phyloP scores from a whole-genome alignment of 2,113 vertebrate genomes.

The Apteryx owenii region DNA sequence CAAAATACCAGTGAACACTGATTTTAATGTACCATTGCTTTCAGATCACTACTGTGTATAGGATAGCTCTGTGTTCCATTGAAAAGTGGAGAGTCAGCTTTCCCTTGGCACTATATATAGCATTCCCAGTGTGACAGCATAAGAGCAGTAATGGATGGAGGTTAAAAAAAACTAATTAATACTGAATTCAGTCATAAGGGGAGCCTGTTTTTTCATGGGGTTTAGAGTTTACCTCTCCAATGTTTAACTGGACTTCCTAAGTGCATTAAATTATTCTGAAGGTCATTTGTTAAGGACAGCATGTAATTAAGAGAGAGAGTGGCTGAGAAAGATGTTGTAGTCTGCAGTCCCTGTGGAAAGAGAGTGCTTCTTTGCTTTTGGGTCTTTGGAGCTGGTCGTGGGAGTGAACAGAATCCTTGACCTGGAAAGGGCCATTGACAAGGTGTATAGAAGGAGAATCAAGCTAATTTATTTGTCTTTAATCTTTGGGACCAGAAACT shows the following conservation, averaged over 20 bases:
- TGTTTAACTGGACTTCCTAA: neutral
- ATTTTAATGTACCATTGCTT: conserved; percentile 42
- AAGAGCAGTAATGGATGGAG: neutral
- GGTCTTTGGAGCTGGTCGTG: neutral
- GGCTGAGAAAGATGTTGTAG: neutral
- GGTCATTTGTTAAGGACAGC: neutral
- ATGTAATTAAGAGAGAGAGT: neutral
- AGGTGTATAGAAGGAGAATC: neutral
- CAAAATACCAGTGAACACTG: conserved; percentile 34
- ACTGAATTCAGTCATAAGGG: neutral
- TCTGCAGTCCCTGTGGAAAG: neutral
- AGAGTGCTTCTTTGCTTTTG: neutral
- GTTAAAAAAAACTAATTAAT: neutral
- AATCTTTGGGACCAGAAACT: neutral
- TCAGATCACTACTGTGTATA: neutral
- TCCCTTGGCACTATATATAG: conserved; percentile 10
- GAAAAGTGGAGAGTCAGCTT: conserved; percentile 37
- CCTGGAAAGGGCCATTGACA: neutral
- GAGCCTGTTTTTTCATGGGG: neutral
- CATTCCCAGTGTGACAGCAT: neutral
- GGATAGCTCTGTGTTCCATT: neutral
- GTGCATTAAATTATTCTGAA: neutral
- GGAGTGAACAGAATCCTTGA: neutral
- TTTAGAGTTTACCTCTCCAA: neutral
- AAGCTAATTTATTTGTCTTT: neutral